Percentiles rank a stretch among this genome's conserved stretches.
Conservation (phyloP, 2,888 invertebrate species). For the Pyrgus malvae region DNA sequence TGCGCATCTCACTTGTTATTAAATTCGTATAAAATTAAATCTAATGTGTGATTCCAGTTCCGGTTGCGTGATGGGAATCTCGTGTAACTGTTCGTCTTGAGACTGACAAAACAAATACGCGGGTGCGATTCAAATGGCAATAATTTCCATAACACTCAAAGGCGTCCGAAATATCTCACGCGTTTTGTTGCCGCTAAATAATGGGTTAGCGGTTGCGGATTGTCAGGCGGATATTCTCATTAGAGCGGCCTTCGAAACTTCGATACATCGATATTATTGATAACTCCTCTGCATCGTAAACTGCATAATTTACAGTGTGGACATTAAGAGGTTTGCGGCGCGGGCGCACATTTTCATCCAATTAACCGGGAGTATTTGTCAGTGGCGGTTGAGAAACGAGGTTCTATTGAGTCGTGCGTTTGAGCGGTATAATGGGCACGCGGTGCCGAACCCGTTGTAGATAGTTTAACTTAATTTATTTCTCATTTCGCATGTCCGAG, state of each 20-base stretch:
- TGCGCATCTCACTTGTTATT: slow-evolving; percentile 76
- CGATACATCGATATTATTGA: slow-evolving; percentile 61
- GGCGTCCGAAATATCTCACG: slow-evolving; percentile 18
- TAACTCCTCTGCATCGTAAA: slow-evolving; percentile 61
- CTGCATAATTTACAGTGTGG: slow-evolving; percentile 61
- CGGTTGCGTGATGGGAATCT: slow-evolving; percentile 75
- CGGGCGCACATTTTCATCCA: slow-evolving; percentile 56
- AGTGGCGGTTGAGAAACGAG: slow-evolving; percentile 52
- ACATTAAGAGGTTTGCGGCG: slow-evolving; percentile 44
- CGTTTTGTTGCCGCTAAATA: slow-evolving; percentile 14
- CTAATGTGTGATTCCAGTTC: slow-evolving; percentile 79
- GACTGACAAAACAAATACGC: slow-evolving; percentile 37
- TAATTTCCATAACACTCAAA: slow-evolving; percentile 23
- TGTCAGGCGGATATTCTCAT: slow-evolving; percentile 22
- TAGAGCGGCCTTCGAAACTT: slow-evolving; percentile 56
- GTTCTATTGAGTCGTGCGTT: slow-evolving; percentile 11
- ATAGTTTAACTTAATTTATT: slow-evolving; percentile 44
- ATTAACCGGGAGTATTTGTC: slow-evolving; percentile 67
- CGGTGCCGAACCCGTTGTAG: slow-evolving; percentile 13
- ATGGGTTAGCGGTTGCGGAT: slow-evolving; percentile 2
- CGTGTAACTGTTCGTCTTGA: slow-evolving; percentile 62
- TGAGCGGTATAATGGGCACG: slow-evolving; percentile 15
- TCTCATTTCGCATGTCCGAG: slow-evolving; percentile 41
- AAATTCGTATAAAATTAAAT: slow-evolving; percentile 82
- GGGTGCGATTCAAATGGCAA: slow-evolving; percentile 28